Evolutionary conservation across 2,888 invertebrate genomes (phyloP).

Genomic region (Amphipoea lucens): DNA sequence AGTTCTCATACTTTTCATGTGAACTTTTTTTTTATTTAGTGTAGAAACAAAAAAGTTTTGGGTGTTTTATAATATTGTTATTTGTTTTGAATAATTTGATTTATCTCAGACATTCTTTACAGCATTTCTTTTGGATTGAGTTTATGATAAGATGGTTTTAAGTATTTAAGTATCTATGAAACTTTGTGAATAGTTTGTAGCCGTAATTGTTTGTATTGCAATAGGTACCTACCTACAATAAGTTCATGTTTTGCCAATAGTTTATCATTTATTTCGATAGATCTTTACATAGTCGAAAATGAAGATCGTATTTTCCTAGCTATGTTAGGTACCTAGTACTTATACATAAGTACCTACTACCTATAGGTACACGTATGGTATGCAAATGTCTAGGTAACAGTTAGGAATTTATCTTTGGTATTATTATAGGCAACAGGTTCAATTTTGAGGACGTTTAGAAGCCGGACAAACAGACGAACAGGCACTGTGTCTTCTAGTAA

Average conservation of each 20-base stretch:
- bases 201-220: background rate
- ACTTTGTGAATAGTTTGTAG: background rate
- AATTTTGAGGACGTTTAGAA: background rate
- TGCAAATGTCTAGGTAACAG: too few species aligned
- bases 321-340: too few species aligned
- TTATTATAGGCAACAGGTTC: background rate
- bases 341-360: too few species aligned
- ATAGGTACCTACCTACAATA: background rate
- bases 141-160: background rate
- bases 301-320: too few species aligned
- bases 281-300: too few species aligned
- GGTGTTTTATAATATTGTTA: conserved; percentile 5
- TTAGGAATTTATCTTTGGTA: background rate
- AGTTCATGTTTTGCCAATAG: background rate
- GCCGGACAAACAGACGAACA: background rate
- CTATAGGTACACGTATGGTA: too few species aligned
- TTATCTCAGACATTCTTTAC: background rate
- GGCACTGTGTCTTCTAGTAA: background rate
- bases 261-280: background rate
- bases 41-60: conserved; percentile 16
- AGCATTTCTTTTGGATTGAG: background rate
- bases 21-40: conserved; percentile 44
- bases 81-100: conserved; percentile 20
- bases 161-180: background rate
- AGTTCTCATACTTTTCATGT: conserved; percentile 68